Evolutionary conservation across 2,113 vertebrate genomes (phyloP), one percentile per base, ranked within the genome.

Genomic region (Chlorodrepanis virens): DNA sequence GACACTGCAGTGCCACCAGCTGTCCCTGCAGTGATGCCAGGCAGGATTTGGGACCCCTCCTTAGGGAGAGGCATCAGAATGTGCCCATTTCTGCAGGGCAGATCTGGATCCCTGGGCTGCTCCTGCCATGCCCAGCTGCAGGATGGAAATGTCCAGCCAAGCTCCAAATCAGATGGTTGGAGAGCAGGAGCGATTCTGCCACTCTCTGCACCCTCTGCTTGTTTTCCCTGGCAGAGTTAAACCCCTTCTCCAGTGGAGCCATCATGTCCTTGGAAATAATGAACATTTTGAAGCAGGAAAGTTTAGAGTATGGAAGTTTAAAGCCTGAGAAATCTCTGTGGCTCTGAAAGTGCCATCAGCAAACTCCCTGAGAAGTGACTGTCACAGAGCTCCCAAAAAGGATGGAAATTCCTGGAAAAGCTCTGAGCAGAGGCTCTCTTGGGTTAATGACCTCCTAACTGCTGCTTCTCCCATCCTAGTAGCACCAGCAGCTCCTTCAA

Each of bases 121-220:
- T 21, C 2, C 7, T 40, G 63, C 24, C 27, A 1, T 28, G 39
- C 75, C 44, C 82, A 47, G 3, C 27, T 63, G 27, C 9, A 20
- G 40, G 25, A 28, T 25, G 64, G 80, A 69, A 44, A 93, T 1
- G 25, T 24, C 54, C 56, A 78, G 42, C 53, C 22, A 25, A 53
- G 85, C 82, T 85, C 79, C 88, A 69, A 45, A 88, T 4, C 94
- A 94, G 88, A 80, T 90, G 95, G 49, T 2, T 50, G 40, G 70
- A 81, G 78, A 83, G 33, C 76, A 31, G 56, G 75, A 52, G 50
- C 4, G 6, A 7, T 47, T 44, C 14, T 83, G 68, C 76, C 68
- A 29, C 61, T 89, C 71, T 20, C 75, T 80, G 63, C 63, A 75
- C 67, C 94, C 92, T 83, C 94, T 95, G 88, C 79, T 94, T 65